Conservation (phyloP, 2,113 vertebrate species). For the Chascanopsetta lugubris region DNA sequence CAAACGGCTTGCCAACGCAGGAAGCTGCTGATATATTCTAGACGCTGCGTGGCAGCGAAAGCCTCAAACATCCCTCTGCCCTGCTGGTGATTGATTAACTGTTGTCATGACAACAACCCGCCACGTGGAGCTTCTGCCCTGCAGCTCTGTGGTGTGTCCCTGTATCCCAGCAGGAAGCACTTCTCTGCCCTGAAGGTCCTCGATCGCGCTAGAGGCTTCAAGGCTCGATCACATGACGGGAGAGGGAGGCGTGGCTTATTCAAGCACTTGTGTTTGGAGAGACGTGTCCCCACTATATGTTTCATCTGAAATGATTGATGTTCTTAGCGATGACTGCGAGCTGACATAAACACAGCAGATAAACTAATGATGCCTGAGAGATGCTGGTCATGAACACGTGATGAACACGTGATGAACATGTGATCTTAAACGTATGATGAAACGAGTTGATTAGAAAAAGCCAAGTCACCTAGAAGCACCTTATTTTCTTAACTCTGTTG, state of each 20-base stretch:
- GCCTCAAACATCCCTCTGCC: constrained; percentile 43
- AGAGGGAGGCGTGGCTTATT: constrained; percentile 61
- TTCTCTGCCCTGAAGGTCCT: constrained; percentile 46
- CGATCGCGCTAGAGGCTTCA: constrained; percentile 31
- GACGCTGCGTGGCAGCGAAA: constrained; percentile 44
- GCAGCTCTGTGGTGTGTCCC: constrained; percentile 54
- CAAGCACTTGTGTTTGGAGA: constrained; percentile 70
- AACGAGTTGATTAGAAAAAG: constrained; percentile 51
- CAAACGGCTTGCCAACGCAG: constrained; percentile 4
- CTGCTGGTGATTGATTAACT: constrained; percentile 31
- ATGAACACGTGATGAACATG: constrained; percentile 38
- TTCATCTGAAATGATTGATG: constrained; percentile 63
- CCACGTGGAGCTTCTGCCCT: constrained; percentile 43
- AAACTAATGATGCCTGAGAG: constrained; percentile 51
- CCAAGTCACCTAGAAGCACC: constrained; percentile 81
- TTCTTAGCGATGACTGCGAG: constrained; percentile 46
- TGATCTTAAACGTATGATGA: constrained; percentile 19
- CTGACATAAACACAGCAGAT: constrained; percentile 47
- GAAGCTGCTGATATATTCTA: constrained; percentile 23
- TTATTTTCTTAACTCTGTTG: constrained; percentile 81
- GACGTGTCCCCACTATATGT: constrained; percentile 58
- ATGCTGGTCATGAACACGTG: constrained; percentile 34
- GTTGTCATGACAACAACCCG: constrained; percentile 45
- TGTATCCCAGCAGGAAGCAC: constrained; percentile 71
- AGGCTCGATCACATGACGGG: constrained; percentile 40